A percentile compares a stretch with the other conserved stretches of the same genome.
phyloP scores from a whole-genome alignment of 2,113 vertebrate genomes.

The Ceyx cyanopectus region DNA sequence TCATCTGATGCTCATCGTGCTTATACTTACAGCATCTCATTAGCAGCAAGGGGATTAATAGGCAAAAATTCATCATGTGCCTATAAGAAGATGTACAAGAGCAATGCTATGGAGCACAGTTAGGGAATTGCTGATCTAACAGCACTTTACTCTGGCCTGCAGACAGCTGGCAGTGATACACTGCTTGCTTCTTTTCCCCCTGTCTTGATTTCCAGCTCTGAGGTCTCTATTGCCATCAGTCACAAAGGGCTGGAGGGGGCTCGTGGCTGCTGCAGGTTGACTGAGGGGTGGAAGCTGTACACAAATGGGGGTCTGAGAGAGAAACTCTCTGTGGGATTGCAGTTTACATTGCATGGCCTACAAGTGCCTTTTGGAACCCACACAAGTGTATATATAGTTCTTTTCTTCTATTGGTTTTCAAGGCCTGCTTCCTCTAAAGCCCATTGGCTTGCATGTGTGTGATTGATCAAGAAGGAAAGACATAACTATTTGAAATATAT shows the following conservation, averaged over 20 bases:
- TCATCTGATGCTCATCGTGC: neutral
- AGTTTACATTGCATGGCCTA: neutral
- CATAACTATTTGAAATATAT: neutral
- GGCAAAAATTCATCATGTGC: neutral
- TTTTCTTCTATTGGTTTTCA: conserved; percentile 29
- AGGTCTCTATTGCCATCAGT: neutral
- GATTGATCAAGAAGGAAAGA: conserved; percentile 24
- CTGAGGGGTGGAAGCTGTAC: neutral
- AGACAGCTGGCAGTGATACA: neutral
- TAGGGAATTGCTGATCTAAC: conserved; percentile 4
- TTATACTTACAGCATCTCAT: neutral
- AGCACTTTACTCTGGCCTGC: neutral
- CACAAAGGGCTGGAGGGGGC: neutral
- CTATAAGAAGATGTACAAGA: neutral
- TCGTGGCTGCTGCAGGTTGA: neutral
- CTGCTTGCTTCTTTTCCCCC: neutral
- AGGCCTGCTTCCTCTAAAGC: conserved; percentile 23
- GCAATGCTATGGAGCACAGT: neutral
- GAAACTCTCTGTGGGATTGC: neutral
- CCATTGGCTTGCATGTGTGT: neutral
- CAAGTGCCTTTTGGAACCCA: neutral
- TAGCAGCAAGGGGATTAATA: conserved; percentile 8
- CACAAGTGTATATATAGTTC: neutral
- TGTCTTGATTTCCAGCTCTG: neutral
- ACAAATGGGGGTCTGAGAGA: neutral